Conservation (phyloP, 2,113 vertebrate species). For the Agelaius tricolor region DNA sequence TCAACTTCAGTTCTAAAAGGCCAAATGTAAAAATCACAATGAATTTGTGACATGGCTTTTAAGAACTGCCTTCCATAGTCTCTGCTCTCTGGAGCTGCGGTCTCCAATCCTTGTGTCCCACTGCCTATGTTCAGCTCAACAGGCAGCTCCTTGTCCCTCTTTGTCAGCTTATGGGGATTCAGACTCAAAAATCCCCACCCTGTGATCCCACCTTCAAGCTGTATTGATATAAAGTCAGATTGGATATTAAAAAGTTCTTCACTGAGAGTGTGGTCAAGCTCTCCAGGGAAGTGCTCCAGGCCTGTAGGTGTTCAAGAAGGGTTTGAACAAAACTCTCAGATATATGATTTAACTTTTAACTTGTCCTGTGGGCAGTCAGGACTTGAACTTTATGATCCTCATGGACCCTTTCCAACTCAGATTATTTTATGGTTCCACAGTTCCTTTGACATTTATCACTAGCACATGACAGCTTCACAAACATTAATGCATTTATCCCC, state of each 20-base stretch:
- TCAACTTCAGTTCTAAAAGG: not conserved
- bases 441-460: not conserved
- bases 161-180: not conserved
- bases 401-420: not conserved
- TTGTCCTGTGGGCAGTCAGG: not conserved
- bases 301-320: not conserved
- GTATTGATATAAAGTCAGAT: not conserved
- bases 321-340: not conserved
- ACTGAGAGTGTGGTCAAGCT: not conserved
- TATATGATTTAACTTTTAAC: not conserved
- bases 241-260: not conserved
- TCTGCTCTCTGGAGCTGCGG: not conserved
- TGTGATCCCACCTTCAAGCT: not conserved
- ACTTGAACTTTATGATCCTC: not conserved
- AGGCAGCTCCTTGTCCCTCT: not conserved
- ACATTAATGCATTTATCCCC: not conserved
- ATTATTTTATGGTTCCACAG: not conserved
- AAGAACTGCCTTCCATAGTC: not conserved
- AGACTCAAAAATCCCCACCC: not conserved
- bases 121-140: not conserved
- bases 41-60: not conserved
- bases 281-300: not conserved
- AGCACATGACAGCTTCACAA: not conserved
- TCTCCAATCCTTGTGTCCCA: not conserved
- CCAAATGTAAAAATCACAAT: not conserved